These are phyloP conservation scores for Edolisoma coerulescens DNA, from an alignment of 2,113 vertebrate genomes.

Conservation along the genomic window DNA sequence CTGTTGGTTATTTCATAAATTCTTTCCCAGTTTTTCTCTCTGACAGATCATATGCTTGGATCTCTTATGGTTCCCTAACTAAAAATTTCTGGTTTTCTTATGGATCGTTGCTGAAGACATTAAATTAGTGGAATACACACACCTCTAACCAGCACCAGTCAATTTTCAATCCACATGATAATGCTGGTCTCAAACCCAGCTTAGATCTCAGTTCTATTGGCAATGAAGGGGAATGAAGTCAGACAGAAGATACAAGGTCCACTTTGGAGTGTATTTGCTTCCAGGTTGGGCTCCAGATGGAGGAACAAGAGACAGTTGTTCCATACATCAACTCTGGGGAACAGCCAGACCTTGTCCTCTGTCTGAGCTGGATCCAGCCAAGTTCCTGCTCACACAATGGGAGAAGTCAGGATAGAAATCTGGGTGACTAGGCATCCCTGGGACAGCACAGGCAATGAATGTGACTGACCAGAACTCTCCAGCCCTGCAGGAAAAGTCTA, in stretches of 20 bases:
- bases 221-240: background rate
- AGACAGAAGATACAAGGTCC: background rate
- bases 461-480: background rate
- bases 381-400: background rate
- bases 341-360: background rate
- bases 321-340: background rate
- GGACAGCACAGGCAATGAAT: background rate
- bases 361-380: background rate
- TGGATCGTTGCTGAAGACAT: background rate
- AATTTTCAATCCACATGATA: background rate
- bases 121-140: background rate
- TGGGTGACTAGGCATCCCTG: background rate
- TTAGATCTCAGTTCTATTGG: background rate
- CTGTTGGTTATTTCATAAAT: background rate
- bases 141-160: background rate
- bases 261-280: background rate
- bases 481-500: fast-evolving
- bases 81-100: background rate
- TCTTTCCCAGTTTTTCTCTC: background rate
- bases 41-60: background rate
- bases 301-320: background rate
- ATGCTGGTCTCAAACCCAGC: background rate
- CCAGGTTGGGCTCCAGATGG: background rate
- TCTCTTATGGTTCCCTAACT: background rate
- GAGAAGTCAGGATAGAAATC: background rate